Conservation (phyloP, 1,140 invertebrate species). For the Hyphantria cunea region DNA sequence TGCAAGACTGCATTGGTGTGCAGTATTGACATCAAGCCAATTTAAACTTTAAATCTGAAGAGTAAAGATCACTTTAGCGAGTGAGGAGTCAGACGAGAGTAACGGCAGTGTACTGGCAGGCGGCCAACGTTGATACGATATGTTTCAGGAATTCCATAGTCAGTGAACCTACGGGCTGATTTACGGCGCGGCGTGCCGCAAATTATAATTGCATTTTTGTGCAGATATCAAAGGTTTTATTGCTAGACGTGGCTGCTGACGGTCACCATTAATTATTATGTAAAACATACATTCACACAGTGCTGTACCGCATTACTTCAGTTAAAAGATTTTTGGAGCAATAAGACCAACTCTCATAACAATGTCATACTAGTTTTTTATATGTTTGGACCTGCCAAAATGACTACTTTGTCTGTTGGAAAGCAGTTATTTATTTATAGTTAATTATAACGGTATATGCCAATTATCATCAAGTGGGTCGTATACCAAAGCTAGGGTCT, state of each 20-base stretch:
- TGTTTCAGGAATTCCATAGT: not conserved
- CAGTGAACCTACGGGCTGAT: not conserved
- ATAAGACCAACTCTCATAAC: no score
- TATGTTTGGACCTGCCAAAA: no score
- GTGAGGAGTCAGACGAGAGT: not conserved
- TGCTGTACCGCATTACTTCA: no score
- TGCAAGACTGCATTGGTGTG: not conserved
- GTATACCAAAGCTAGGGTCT: no score
- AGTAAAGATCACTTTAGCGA: not conserved
- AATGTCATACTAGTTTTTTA: no score
- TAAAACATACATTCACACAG: no score
- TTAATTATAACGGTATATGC: no score
- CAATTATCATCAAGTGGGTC: no score
- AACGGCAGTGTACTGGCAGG: not conserved
- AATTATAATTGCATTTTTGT: not conserved
- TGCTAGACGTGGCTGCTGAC: not conserved
- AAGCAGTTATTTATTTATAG: no score
- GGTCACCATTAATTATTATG: no score
- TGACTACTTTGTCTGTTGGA: no score
- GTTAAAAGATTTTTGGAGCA: no score
- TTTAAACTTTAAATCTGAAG: not conserved
- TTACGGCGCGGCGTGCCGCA: not conserved
- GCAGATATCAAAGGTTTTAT: not conserved
- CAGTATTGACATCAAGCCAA: not conserved
- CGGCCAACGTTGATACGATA: not conserved